These are phyloP conservation scores for Coilia nasus DNA, from an alignment of 2,797 vertebrate species.

Conservation along the genomic window DNA sequence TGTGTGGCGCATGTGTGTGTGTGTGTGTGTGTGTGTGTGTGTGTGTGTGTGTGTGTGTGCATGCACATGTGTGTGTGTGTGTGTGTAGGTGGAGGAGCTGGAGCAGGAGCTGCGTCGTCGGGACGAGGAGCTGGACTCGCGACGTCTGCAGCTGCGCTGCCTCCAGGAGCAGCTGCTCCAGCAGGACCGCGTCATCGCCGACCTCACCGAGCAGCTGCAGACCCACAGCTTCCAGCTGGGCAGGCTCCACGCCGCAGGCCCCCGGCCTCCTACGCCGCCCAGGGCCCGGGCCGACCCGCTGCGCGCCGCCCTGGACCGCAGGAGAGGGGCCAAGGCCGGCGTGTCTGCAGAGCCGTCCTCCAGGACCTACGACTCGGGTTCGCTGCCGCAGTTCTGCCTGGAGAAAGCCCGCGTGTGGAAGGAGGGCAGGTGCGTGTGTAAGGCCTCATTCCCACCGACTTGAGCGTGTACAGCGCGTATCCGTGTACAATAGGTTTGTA, in stretches of 20 bases:
- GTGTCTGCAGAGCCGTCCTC: slow-evolving; percentile 91
- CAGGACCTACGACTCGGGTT: slow-evolving; percentile 78
- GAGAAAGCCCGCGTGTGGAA: slow-evolving; percentile 87
- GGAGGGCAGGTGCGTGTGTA: slow-evolving; percentile 85
- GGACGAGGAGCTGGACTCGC: slow-evolving; percentile 80
- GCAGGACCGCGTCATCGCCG: slow-evolving; percentile 77
- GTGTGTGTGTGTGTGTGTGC: not conserved
- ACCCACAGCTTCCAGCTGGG: slow-evolving; percentile 80
- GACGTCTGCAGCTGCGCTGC: slow-evolving; percentile 74
- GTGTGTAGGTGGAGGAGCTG: slow-evolving; percentile 78
- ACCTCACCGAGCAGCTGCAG: slow-evolving; percentile 85
- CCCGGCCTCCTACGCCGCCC: not conserved
- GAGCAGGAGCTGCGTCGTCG: slow-evolving; percentile 83
- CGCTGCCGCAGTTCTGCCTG: slow-evolving; percentile 83
- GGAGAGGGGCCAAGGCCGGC: slow-evolving; percentile 90
- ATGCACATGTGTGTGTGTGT: slow-evolving; percentile 24
- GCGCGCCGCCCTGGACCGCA: slow-evolving; percentile 73
- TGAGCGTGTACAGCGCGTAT: no score
- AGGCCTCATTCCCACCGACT: no score
- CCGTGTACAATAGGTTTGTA: no score
- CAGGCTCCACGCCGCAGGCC: slow-evolving; percentile 61
- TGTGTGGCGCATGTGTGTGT: slow-evolving; percentile 25
- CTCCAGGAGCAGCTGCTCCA: slow-evolving; percentile 82
- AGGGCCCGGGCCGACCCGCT: slow-evolving; percentile 56
- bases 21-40: not conserved